Evolutionary conservation across 2,113 vertebrate species (phyloP), one percentile per base, ranked within the genome.

Genomic region (Benitochromis conjunctus): DNA sequence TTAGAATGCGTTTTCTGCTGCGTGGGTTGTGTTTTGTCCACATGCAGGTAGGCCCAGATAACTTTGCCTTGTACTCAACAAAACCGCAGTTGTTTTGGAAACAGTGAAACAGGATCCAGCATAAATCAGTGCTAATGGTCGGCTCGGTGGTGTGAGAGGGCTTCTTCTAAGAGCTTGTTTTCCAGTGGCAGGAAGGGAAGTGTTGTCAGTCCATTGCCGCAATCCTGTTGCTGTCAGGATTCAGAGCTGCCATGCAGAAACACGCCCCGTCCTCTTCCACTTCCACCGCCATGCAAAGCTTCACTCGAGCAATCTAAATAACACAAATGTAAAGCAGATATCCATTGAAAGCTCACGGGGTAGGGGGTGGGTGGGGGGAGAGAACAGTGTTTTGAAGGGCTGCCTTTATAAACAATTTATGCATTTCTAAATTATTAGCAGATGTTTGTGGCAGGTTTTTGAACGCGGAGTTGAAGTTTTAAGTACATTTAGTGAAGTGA

Each of bases 351-450:
- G 86, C 79, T 92, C 56, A 36, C 80, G 29, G 5, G 21, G 21
- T 26, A 13, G 24, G 12, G 55, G 6, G 54, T 1, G 55, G 6
- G 29, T 1, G 55, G 6, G 29, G 74, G 31, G 34, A 38, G 83
- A 19, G 83, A 89, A 92, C 91, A 89, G 87, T 92, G 88, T 92
- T 92, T 85, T 83, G 86, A 90, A 82, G 89, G 53, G 81, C 81
- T 77, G 84, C 76, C 80, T 94, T 93, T 90, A 71, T 91, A 94
- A 95, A 95, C 92, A 89, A 94, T 92, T 92, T 92, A 90, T 93
- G 91, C 83, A 89, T 94, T 93, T 95, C 56, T 2, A 95, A 95
- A 95, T 94, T 55, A 95, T 95, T 93, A 91, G 88, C 95, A 96
- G 95, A 96, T 96, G 96, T 94, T 87, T 90, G 89, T 81, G 82